Conservation (phyloP, 2,113 vertebrate species). For the Tautogolabrus adspersus region DNA sequence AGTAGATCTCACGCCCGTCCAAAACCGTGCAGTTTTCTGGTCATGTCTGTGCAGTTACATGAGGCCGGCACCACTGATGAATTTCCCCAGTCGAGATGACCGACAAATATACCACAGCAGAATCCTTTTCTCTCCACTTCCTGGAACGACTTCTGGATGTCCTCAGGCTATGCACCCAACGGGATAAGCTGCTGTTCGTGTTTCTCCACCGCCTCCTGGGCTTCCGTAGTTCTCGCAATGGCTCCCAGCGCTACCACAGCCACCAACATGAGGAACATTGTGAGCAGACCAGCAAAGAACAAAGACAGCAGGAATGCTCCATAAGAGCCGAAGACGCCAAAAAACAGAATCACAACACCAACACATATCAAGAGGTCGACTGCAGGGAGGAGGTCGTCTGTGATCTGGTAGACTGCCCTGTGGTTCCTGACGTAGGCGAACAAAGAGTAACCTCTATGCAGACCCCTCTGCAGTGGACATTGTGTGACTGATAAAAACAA, state of each 20-base stretch:
- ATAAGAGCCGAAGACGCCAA: conserved; percentile 37
- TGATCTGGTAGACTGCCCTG: conserved; percentile 8
- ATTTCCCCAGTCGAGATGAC: conserved; percentile 36
- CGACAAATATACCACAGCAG: conserved; percentile 26
- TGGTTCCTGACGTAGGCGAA: not conserved
- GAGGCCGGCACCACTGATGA: not conserved
- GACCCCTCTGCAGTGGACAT: too few relatives aligned
- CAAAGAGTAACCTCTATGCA: too few relatives aligned
- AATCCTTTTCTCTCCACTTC: not conserved
- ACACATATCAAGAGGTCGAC: conserved; percentile 7
- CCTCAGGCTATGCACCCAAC: not conserved
- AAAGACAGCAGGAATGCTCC: conserved; percentile 10
- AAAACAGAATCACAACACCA: not conserved
- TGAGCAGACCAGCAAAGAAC: conserved; percentile 34
- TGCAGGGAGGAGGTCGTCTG: not conserved
- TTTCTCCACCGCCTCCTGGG: conserved; percentile 32
- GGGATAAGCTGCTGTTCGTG: conserved; percentile 7
- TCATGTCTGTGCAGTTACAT: conserved; percentile 15
- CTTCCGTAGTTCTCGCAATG: conserved; percentile 4
- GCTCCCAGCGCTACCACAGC: not conserved
- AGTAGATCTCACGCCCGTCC: not conserved
- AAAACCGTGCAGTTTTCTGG: conserved; percentile 2
- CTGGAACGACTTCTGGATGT: conserved; percentile 14
- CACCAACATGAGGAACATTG: conserved; percentile 12
- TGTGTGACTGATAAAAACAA: too few relatives aligned